A percentile compares a stretch with the other conserved stretches of the same genome.
Conservation (phyloP, 2,888 invertebrate genomes). For the Strigamia maritima region DNA sequence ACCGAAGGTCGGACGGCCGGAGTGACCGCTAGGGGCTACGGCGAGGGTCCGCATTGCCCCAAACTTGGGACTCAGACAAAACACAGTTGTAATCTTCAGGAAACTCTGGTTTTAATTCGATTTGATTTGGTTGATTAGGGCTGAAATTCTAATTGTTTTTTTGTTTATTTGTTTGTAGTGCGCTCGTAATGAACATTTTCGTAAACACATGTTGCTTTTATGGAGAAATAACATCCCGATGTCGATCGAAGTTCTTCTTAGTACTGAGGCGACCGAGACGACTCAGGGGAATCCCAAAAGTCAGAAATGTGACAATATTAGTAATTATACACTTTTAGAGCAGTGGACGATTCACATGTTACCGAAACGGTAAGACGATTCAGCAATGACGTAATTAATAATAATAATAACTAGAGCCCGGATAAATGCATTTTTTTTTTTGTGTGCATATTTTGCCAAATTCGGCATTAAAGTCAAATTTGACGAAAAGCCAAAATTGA, state of each 20-base stretch:
- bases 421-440: too few species aligned
- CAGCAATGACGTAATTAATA: too few species aligned
- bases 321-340: slow-evolving; percentile 64
- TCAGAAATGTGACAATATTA: slow-evolving; percentile 48
- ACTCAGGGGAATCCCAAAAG: slow-evolving; percentile 56
- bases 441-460: too few species aligned
- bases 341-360: slow-evolving; percentile 74
- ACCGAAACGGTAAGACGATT: slow-evolving; percentile 59
- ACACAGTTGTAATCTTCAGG: slow-evolving; percentile 49
- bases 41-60: slow-evolving; percentile 67
- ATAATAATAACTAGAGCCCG: too few species aligned
- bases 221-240: slow-evolving; percentile 70
- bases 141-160: not conserved
- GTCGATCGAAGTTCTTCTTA: slow-evolving; percentile 76
- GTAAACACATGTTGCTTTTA: slow-evolving; percentile 61
- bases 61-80: slow-evolving; percentile 50
- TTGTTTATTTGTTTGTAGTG: slow-evolving; percentile 56
- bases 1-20: slow-evolving; percentile 61
- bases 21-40: slow-evolving; percentile 59
- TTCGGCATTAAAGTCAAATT: too few species aligned
- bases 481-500: too few species aligned
- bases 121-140: not conserved
- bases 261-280: slow-evolving; percentile 73
- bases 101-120: slow-evolving; percentile 45
- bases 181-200: slow-evolving; percentile 57